Percentiles rank a stretch among this genome's conserved stretches.
These are phyloP conservation scores for Tenthredo notha DNA, from an alignment of 2,888 invertebrate species.

Conservation along the genomic window DNA sequence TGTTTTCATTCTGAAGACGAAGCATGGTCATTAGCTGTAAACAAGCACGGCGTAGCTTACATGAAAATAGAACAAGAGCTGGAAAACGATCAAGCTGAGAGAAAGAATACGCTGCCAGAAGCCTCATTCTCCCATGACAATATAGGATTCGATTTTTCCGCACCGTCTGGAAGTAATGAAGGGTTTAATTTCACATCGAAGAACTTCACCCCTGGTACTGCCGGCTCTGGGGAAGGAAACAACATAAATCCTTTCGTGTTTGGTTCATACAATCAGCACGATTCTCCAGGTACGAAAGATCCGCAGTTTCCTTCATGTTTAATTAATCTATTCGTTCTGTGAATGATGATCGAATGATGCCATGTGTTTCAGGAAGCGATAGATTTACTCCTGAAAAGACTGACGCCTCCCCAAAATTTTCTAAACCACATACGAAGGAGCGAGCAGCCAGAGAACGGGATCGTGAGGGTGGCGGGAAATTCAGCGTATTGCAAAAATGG, in stretches of 20 bases:
- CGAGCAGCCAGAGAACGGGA: constrained; percentile 69
- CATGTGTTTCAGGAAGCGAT: constrained; percentile 65
- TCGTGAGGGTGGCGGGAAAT: constrained; percentile 74
- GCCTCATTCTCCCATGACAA: constrained; percentile 71
- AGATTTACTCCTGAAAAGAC: constrained; percentile 68
- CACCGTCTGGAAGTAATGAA: constrained; percentile 69
- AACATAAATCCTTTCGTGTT: constrained; percentile 78
- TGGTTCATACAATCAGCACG: constrained; percentile 74
- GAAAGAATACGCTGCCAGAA: constrained; percentile 65
- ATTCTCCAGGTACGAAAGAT: constrained; percentile 66
- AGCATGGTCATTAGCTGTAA: constrained; percentile 87
- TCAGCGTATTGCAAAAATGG: constrained; percentile 82
- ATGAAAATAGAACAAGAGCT: constrained; percentile 81
- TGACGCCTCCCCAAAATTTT: constrained; percentile 70
- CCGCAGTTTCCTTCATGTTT: neutral
- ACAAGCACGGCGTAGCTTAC: constrained; percentile 83
- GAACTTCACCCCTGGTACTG: constrained; percentile 66
- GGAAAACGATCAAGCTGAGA: constrained; percentile 70
- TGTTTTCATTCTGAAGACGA: constrained; percentile 85
- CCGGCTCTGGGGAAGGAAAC: constrained; percentile 68
- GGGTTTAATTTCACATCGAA: constrained; percentile 71
- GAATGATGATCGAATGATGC: neutral
- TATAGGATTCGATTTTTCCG: constrained; percentile 83
- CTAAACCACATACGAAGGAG: constrained; percentile 72
- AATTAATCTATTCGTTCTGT: neutral